Conservation (phyloP, 2,113 vertebrate genomes). For the Columbina picui region DNA sequence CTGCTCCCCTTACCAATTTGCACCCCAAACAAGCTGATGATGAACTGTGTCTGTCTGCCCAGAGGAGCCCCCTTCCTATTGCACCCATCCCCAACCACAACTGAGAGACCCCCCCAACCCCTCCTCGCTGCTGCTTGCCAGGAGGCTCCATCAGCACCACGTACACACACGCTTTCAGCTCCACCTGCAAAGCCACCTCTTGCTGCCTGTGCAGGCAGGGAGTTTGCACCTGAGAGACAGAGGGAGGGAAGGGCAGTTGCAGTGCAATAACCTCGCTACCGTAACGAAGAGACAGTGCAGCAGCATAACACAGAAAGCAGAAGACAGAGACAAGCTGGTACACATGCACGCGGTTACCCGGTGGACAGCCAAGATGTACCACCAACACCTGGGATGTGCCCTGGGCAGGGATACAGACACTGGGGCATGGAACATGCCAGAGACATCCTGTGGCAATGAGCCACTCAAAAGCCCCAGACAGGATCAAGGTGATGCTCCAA, state of each 20-base stretch:
- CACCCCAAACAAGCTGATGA: rapidly evolving
- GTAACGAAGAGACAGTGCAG: rapidly evolving
- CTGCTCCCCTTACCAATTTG: rapidly evolving
- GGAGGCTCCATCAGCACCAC: neutral
- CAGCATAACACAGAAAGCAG: neutral
- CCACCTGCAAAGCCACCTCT: neutral
- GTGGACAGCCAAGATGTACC: neutral
- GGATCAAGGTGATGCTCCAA: rapidly evolving
- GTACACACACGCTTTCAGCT: rapidly evolving
- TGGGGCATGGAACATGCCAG: rapidly evolving
- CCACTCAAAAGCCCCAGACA: neutral
- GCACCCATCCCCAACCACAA: no score
- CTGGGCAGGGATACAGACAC: rapidly evolving
- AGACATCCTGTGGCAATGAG: rapidly evolving
- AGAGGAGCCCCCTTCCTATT: neutral
- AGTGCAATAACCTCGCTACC: neutral
- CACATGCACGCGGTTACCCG: neutral
- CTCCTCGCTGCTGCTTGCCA: rapidly evolving
- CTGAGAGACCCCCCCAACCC: neutral
- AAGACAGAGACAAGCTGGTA: neutral
- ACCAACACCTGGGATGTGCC: rapidly evolving
- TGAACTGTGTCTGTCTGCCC: neutral
- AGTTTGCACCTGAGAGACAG: neutral
- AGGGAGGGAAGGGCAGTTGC: neutral
- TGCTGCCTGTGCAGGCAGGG: neutral